A percentile compares a stretch with the other conserved stretches of the same genome.
Evolutionary conservation across 37 sponge, comb jelly and placozoan species (phyloP).

Genomic region (Crambe crambe): DNA sequence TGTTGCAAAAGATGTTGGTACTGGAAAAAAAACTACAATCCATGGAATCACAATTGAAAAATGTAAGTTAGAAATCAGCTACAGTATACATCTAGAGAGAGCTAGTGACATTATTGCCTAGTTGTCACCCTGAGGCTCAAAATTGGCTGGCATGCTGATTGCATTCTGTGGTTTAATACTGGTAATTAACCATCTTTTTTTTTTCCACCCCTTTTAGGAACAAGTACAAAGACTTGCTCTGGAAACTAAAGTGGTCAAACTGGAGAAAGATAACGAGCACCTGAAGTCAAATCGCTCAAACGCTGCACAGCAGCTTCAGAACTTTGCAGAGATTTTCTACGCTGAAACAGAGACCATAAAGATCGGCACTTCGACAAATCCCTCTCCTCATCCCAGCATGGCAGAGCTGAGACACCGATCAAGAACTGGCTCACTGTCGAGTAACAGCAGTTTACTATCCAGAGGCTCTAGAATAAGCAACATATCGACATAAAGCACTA

Average conservation of each 20-base stretch:
- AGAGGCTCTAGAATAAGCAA: slow-evolving; percentile 27
- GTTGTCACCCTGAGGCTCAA: too few relatives aligned
- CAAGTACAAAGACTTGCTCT: slow-evolving; percentile 42
- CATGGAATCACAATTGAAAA: slow-evolving; percentile 51
- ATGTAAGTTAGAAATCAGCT: neutral
- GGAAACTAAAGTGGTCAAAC: slow-evolving; percentile 60
- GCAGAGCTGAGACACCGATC: slow-evolving; percentile 25
- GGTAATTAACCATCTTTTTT: neutral
- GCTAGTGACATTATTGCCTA: too few relatives aligned
- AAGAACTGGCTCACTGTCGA: slow-evolving; percentile 23
- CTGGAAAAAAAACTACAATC: slow-evolving; percentile 54
- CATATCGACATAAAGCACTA: slow-evolving; percentile 9
- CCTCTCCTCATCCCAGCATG: slow-evolving; percentile 37
- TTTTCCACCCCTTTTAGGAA: slow-evolving; percentile 37
- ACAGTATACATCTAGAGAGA: too few relatives aligned
- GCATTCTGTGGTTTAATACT: too few relatives aligned
- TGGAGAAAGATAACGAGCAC: slow-evolving; percentile 55
- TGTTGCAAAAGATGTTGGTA: slow-evolving; percentile 41
- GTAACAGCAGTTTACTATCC: neutral
- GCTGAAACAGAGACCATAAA: slow-evolving; percentile 30
- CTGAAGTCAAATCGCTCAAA: slow-evolving; percentile 22
- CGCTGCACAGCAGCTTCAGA: slow-evolving; percentile 58
- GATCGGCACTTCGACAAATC: neutral
- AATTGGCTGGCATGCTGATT: too few relatives aligned
- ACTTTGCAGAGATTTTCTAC: slow-evolving; percentile 59